Percentiles rank a stretch among this genome's conserved stretches.
Conservation (phyloP, 2,797 vertebrate species). For the Cichlasoma orientale region DNA sequence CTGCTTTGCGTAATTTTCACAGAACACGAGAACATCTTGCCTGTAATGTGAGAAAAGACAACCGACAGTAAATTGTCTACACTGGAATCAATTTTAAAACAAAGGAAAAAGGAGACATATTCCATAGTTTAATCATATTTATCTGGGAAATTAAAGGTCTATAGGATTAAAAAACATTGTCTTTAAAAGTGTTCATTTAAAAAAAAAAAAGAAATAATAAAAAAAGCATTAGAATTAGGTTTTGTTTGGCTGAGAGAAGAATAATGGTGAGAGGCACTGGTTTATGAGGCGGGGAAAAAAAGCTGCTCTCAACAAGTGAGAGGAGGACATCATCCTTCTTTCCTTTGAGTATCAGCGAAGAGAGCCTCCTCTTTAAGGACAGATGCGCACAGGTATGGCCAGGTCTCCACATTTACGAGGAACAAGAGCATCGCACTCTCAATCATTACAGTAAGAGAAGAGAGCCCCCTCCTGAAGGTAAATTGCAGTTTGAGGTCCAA, state of each 20-base stretch:
- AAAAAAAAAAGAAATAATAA: constrained; percentile 14
- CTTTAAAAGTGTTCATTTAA: constrained; percentile 8
- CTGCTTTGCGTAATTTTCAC: constrained; percentile 63
- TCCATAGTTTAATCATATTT: constrained; percentile 65
- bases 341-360: constrained; percentile 35
- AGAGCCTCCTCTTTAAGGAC: constrained; percentile 21
- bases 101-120: constrained; percentile 6
- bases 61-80: constrained; percentile 51
- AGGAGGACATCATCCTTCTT: constrained; percentile 15
- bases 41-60: constrained; percentile 51
- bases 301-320: constrained; percentile 25
- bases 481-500: constrained; percentile 53
- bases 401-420: constrained; percentile 39
- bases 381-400: constrained; percentile 19
- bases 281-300: constrained; percentile 31
- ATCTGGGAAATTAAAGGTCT: constrained; percentile 43
- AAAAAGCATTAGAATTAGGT: constrained; percentile 56
- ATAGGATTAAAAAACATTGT: constrained; percentile 70
- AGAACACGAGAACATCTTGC: constrained; percentile 52
- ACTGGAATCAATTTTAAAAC: constrained; percentile 24
- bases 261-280: constrained; percentile 78
- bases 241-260: constrained; percentile 59
- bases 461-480: constrained; percentile 3
- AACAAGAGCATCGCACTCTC: constrained; percentile 11
- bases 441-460: constrained; percentile 34